Conservation (phyloP, 2,797 vertebrate genomes). For the Cirrhinus molitorella region DNA sequence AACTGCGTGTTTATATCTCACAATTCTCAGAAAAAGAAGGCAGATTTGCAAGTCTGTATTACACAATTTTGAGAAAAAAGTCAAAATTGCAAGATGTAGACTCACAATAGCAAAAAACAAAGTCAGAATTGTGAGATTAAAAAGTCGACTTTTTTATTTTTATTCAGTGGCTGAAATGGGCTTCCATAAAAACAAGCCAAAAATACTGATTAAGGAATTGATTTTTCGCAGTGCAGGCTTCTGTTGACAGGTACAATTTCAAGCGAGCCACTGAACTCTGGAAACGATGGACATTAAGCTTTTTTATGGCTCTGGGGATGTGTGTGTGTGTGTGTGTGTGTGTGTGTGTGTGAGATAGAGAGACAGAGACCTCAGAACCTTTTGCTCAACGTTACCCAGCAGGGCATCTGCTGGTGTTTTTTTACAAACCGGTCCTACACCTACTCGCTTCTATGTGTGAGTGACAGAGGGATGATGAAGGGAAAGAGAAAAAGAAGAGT, state of each 20-base stretch:
- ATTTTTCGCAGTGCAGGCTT: background rate
- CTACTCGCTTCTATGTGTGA: slow-evolving; percentile 51
- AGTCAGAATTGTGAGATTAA: no score
- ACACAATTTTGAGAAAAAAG: no score
- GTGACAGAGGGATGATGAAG: slow-evolving; percentile 48
- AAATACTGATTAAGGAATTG: background rate
- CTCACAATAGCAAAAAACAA: no score
- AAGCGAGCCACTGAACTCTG: background rate
- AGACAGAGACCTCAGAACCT: slow-evolving; percentile 19
- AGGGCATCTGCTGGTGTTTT: slow-evolving; percentile 50
- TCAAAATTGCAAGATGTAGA: no score
- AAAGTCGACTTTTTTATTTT: no score
- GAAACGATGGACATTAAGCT: slow-evolving; percentile 8
- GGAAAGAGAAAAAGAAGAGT: slow-evolving; percentile 31
- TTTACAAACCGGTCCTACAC: slow-evolving; percentile 44
- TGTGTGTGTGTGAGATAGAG: background rate
- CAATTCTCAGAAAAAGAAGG: no score
- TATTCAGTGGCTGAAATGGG: no score
- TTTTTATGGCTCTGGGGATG: slow-evolving; percentile 19
- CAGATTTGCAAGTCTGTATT: no score
- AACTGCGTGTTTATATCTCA: no score
- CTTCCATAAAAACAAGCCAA: background rate
- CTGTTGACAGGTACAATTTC: background rate
- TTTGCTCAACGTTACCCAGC: slow-evolving; percentile 37
- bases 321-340: background rate